These are phyloP conservation scores for Serinus canaria DNA, from an alignment of 2,113 vertebrate genomes.

Conservation along the genomic window DNA sequence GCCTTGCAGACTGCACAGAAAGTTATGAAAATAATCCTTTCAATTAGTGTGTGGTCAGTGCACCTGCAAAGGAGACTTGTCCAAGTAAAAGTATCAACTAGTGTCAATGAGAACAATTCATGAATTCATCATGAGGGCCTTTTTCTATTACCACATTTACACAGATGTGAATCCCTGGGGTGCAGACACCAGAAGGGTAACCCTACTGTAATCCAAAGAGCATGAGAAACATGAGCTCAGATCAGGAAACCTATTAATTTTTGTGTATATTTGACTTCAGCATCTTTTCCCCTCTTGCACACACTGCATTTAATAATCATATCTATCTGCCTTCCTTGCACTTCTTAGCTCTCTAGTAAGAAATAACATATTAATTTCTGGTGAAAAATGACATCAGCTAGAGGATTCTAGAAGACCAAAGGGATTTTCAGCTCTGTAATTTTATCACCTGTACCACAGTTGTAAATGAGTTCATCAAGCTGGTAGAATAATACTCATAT, in stretches of 20 bases:
- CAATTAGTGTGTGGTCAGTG: constrained; percentile 85
- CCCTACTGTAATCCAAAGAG: constrained; percentile 73
- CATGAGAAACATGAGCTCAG: constrained; percentile 75
- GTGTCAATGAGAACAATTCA: constrained; percentile 78
- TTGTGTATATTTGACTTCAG: constrained; percentile 59
- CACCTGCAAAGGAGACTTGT: constrained; percentile 80
- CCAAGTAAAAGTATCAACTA: constrained; percentile 75
- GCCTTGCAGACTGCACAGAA: constrained; percentile 76
- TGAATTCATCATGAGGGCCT: constrained; percentile 75
- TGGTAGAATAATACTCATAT: constrained; percentile 30
- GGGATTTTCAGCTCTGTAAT: constrained; percentile 59
- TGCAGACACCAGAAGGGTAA: constrained; percentile 73
- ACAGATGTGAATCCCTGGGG: constrained; percentile 81
- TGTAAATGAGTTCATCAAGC: constrained; percentile 59
- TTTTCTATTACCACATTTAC: constrained; percentile 73
- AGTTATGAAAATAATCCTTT: constrained; percentile 87
- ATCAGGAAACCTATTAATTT: constrained; percentile 74
- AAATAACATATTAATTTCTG: constrained; percentile 44
- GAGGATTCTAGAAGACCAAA: constrained; percentile 36
- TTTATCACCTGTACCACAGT: constrained; percentile 49
- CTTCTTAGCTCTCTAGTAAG: constrained; percentile 10
- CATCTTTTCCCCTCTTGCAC: constrained; percentile 44
- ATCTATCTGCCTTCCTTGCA: constrained; percentile 11
- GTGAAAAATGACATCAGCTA: constrained; percentile 56
- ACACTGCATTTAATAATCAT: constrained; percentile 50